Evolutionary conservation across 2,113 vertebrate species (phyloP).

Genomic region (Paradoxurus hermaphroditus): DNA sequence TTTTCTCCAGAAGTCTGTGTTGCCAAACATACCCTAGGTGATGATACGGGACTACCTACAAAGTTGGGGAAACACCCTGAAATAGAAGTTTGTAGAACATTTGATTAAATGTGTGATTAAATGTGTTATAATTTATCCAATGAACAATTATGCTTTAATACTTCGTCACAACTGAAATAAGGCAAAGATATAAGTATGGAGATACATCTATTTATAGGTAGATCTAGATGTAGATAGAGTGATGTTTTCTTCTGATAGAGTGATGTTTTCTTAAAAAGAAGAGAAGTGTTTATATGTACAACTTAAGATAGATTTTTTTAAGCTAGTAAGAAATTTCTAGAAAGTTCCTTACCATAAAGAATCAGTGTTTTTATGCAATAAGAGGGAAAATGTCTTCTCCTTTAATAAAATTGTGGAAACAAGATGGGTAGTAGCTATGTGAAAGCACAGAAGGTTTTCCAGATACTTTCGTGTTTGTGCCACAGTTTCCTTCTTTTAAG

Average conservation of each 20-base stretch:
- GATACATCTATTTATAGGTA: background rate
- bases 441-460: background rate
- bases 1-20: background rate
- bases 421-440: background rate
- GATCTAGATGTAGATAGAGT: background rate
- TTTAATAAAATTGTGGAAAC: background rate
- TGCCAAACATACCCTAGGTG: background rate
- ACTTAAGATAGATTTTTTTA: background rate
- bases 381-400: background rate
- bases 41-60: background rate
- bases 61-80: background rate
- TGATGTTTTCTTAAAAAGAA: background rate
- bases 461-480: background rate
- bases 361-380: conserved; percentile 3
- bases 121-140: background rate
- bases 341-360: background rate
- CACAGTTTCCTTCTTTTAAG: background rate
- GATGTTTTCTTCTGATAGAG: background rate
- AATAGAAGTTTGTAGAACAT: background rate
- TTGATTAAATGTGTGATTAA: background rate
- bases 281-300: background rate
- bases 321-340: background rate
- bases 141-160: background rate
- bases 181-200: background rate
- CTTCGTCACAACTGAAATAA: background rate